Percentiles rank a stretch among this genome's conserved stretches.
These are phyloP conservation scores for Zoanthus sansibaricus DNA, from an alignment of 92 coral and sea anemone genomes.

Conservation along the genomic window DNA sequence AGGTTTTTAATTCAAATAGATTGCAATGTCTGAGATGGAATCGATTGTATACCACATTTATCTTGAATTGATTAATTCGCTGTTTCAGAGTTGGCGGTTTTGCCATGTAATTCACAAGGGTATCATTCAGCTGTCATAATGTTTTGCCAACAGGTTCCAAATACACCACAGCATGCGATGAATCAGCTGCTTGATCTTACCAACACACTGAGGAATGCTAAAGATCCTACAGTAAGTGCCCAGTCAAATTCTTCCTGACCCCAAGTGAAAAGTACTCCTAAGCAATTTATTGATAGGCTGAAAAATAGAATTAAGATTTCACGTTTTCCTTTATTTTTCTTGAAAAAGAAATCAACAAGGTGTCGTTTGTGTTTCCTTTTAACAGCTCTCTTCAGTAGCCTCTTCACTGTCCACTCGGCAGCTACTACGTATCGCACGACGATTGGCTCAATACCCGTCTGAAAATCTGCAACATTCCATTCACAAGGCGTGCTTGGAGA, in stretches of 20 bases:
- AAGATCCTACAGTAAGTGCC: conserved; percentile 84
- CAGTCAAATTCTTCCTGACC: neutral
- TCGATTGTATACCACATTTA: too few relatives aligned
- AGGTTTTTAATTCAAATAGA: too few relatives aligned
- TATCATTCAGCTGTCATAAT: neutral
- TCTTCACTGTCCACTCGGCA: conserved; percentile 95
- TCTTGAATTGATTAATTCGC: too few relatives aligned
- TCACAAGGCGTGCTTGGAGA: conserved; percentile 91
- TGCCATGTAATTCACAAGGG: neutral
- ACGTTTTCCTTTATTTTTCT: neutral
- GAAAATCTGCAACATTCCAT: conserved; percentile 85
- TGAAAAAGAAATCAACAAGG: neutral
- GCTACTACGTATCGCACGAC: conserved; percentile 90
- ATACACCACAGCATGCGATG: conserved; percentile 75
- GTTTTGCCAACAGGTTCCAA: conserved; percentile 72
- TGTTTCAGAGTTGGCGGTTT: too few relatives aligned
- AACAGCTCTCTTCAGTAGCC: conserved; percentile 87
- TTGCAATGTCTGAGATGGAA: too few relatives aligned
- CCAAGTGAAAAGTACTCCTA: neutral
- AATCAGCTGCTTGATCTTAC: conserved; percentile 81
- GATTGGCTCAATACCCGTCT: conserved; percentile 82
- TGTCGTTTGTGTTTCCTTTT: neutral
- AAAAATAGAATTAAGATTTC: neutral
- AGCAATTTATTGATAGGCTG: neutral
- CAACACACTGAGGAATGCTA: conserved; percentile 75